These are phyloP conservation scores for Electrophaes corylata DNA, from an alignment of 2,888 invertebrate species.

Conservation along the genomic window DNA sequence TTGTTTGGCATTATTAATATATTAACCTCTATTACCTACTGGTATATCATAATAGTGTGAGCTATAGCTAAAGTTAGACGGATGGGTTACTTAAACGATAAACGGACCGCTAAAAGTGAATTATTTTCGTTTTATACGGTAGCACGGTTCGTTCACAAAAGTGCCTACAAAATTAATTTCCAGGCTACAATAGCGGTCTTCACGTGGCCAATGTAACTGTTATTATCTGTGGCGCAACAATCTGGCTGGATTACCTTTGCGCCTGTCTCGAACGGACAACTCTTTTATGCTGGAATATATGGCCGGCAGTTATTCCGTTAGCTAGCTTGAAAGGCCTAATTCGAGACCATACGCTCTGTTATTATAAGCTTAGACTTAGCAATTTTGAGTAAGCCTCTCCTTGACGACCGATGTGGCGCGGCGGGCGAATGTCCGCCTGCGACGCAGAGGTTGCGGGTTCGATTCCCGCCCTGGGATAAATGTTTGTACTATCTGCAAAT, in stretches of 20 bases:
- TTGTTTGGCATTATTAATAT: too few relatives aligned
- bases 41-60: too few relatives aligned
- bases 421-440: too few relatives aligned
- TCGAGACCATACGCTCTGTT: constrained; percentile 5
- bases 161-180: constrained; percentile 25
- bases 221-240: constrained; percentile 27
- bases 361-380: neutral
- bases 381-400: neutral
- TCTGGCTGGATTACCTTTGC: constrained; percentile 39
- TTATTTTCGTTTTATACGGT: neutral
- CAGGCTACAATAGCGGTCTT: constrained; percentile 30
- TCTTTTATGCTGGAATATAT: constrained; percentile 56
- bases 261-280: constrained; percentile 44
- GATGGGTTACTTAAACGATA: neutral
- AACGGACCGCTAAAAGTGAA: neutral
- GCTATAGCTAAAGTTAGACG: too few relatives aligned
- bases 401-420: too few relatives aligned
- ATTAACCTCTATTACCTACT: too few relatives aligned
- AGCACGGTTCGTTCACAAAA: constrained; percentile 18
- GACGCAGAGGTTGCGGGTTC: too few relatives aligned
- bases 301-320: constrained; percentile 41
- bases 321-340: constrained; percentile 22
- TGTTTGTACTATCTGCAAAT: too few relatives aligned
- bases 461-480: too few relatives aligned
- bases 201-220: constrained; percentile 17